A percentile compares a stretch with the other conserved stretches of the same genome.
Conservation (phyloP, 2,113 vertebrate genomes). For the Cinclus mexicanus region DNA sequence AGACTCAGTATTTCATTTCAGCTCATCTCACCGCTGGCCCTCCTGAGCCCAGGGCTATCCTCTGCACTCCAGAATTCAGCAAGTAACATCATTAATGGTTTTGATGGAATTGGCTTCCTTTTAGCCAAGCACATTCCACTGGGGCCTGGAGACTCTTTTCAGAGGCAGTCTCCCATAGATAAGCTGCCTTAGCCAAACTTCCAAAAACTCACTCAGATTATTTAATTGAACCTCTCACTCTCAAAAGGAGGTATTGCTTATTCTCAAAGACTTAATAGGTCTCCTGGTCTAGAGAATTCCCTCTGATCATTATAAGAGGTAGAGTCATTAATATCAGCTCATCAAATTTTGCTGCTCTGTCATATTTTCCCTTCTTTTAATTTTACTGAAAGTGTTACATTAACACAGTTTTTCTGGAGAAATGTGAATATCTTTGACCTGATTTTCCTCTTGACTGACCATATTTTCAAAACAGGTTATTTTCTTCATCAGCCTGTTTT, state of each 20-base stretch:
- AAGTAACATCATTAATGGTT: slow-evolving; percentile 6
- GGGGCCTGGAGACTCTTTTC: background rate
- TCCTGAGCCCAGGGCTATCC: background rate
- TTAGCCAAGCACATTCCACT: background rate
- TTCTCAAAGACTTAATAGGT: slow-evolving; percentile 23
- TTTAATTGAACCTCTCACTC: slow-evolving; percentile 14
- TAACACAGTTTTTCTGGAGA: background rate
- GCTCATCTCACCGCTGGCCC: background rate
- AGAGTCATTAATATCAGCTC: background rate
- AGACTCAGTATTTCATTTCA: background rate
- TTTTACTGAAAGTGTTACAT: background rate
- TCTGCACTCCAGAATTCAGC: background rate
- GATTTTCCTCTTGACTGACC: background rate
- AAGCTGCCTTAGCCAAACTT: slow-evolving; percentile 21
- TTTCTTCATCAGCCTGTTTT: background rate
- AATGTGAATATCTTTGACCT: background rate
- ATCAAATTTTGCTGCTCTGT: background rate
- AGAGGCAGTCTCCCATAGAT: background rate
- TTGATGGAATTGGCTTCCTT: slow-evolving; percentile 30
- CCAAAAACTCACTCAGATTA: slow-evolving; percentile 5
- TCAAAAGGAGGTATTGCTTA: background rate
- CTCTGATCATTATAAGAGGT: background rate
- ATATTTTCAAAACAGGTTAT: background rate
- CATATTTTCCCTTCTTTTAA: background rate
- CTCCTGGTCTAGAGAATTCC: background rate